Percentiles rank a stretch among this genome's conserved stretches.
phyloP scores from a whole-genome alignment of 1,140 invertebrate genomes.

The Drosophila oshimai region DNA sequence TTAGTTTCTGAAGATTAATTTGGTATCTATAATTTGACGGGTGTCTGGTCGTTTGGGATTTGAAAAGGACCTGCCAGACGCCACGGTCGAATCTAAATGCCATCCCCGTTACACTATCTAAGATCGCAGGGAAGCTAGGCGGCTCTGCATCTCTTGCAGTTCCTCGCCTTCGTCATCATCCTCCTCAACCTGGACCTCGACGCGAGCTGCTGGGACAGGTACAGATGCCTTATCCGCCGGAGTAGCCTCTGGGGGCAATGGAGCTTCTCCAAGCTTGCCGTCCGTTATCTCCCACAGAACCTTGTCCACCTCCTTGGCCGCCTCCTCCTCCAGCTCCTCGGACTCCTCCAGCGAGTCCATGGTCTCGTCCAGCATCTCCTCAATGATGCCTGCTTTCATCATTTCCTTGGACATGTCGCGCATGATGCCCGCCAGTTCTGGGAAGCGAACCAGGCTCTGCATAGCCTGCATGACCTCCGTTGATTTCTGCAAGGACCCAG shows the following conservation, averaged over 20 bases:
- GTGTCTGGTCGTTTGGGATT: slow-evolving; percentile 5
- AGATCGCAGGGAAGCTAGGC: slow-evolving; percentile 73
- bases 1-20: slow-evolving; percentile 34
- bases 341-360: slow-evolving; percentile 95
- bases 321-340: slow-evolving; percentile 96
- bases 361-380: slow-evolving; percentile 99
- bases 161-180: slow-evolving; percentile 83
- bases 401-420: slow-evolving; percentile 99
- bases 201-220: slow-evolving; percentile 20
- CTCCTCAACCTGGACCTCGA: slow-evolving; percentile 61
- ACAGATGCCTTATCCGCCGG: slow-evolving; percentile 85
- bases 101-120: slow-evolving; percentile 60
- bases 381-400: slow-evolving; percentile 99
- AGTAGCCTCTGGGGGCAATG: slow-evolving; percentile 87
- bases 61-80: slow-evolving; percentile 13
- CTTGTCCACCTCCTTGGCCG: slow-evolving; percentile 96
- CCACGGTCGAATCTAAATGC: slow-evolving; percentile 19
- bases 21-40: slow-evolving; percentile 37
- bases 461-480: slow-evolving; percentile 98
- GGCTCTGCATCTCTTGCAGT: slow-evolving; percentile 84
- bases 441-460: slow-evolving; percentile 94
- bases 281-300: slow-evolving; percentile 98
- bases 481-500: slow-evolving; percentile 95
- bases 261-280: slow-evolving; percentile 95
- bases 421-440: slow-evolving; percentile 98